A percentile compares a stretch with the other conserved stretches of the same genome.
These are phyloP conservation scores for Gymnodraco acuticeps DNA, from an alignment of 2,797 vertebrate genomes.

Conservation along the genomic window DNA sequence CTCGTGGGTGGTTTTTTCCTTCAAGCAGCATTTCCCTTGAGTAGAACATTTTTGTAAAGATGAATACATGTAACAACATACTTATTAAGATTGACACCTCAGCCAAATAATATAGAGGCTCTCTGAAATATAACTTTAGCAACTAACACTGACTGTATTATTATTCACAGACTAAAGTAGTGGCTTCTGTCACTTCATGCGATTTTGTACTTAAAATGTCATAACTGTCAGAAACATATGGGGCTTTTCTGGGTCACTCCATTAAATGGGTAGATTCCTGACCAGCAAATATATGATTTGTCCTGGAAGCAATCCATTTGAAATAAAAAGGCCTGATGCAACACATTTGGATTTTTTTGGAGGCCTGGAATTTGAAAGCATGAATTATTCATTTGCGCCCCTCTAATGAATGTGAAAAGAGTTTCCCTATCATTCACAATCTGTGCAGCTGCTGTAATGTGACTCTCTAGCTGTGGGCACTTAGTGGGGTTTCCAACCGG, in stretches of 20 bases:
- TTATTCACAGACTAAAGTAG: slow-evolving; percentile 14
- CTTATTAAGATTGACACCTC: slow-evolving; percentile 12
- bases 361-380: slow-evolving; percentile 74
- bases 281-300: slow-evolving; percentile 52
- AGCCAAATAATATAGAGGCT: neutral
- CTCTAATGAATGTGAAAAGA: slow-evolving; percentile 83
- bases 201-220: slow-evolving; percentile 15
- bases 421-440: slow-evolving; percentile 84
- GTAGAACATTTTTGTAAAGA: neutral
- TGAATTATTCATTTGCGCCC: slow-evolving; percentile 83
- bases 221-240: slow-evolving; percentile 10
- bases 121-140: neutral
- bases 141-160: neutral
- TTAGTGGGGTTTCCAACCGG: slow-evolving; percentile 70
- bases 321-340: slow-evolving; percentile 63
- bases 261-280: slow-evolving; percentile 40
- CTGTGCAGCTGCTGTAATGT: slow-evolving; percentile 78
- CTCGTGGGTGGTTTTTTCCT: slow-evolving; percentile 39
- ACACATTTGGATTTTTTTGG: slow-evolving; percentile 69
- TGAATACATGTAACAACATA: neutral
- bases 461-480: slow-evolving; percentile 76
- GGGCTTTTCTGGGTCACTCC: slow-evolving; percentile 12
- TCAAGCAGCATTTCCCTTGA: slow-evolving; percentile 7
- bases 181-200: slow-evolving; percentile 14
- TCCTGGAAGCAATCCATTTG: slow-evolving; percentile 49